phyloP scores from a whole-genome alignment of 30 jellyfish, hydroid and myxozoan genomes.

The Phacellophora camtschatica region DNA sequence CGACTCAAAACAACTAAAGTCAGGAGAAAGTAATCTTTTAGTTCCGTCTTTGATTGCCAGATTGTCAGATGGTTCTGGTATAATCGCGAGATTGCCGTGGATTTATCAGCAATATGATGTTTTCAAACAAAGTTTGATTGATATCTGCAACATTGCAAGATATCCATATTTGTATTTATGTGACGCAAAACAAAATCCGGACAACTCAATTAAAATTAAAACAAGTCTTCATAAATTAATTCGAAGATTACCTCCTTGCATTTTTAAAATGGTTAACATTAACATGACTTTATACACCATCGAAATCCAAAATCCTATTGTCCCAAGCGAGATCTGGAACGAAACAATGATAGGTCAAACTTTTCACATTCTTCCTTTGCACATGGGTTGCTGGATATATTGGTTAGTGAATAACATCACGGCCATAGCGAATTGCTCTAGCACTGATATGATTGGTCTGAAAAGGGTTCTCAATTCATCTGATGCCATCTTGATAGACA shows the following conservation, averaged over 20 bases:
- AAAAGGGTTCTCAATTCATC: neutral
- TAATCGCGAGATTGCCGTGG: neutral
- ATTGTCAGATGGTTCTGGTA: neutral
- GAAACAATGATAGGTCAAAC: slow-evolving; percentile 32
- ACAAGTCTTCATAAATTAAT: neutral
- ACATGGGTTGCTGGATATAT: slow-evolving; percentile 46
- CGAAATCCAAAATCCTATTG: neutral
- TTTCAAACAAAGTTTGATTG: neutral
- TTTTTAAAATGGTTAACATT: neutral
- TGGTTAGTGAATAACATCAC: slow-evolving; percentile 29
- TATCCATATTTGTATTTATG: slow-evolving; percentile 29
- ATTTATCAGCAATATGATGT: neutral
- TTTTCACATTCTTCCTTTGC: neutral
- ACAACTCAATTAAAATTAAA: neutral
- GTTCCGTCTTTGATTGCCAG: neutral
- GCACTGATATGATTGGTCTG: neutral
- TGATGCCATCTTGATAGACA: slow-evolving; percentile 12
- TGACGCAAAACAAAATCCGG: neutral
- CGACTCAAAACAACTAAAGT: neutral
- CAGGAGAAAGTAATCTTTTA: neutral
- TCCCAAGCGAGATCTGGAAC: slow-evolving; percentile 4
- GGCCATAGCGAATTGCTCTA: slow-evolving; percentile 29
- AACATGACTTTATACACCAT: neutral
- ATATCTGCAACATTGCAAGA: slow-evolving; percentile 15
- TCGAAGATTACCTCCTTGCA: neutral